Conservation (phyloP, 1,140 invertebrate species). For the Propsilocerus akamusi region DNA sequence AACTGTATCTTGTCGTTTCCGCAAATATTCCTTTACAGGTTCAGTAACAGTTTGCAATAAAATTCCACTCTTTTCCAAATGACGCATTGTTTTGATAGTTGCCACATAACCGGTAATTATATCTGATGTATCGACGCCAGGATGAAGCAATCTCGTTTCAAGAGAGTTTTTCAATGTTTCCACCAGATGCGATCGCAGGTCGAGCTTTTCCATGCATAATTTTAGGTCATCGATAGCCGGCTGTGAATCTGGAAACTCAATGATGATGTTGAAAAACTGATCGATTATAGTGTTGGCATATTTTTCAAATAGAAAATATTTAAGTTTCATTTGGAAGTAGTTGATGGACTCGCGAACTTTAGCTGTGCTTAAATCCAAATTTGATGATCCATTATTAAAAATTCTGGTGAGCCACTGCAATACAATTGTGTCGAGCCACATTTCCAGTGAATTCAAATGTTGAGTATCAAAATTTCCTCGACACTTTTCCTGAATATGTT, state of each 20-base stretch:
- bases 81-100: conserved; percentile 77
- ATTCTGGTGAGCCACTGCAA: conserved; percentile 60
- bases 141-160: conserved; percentile 68
- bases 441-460: conserved; percentile 48
- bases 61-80: conserved; percentile 84
- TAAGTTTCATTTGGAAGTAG: conserved; percentile 60
- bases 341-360: conserved; percentile 35
- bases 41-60: conserved; percentile 88
- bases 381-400: conserved; percentile 64
- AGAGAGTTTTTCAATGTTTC: conserved; percentile 58
- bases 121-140: conserved; percentile 92
- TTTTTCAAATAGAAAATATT: conserved; percentile 70
- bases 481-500: conserved; percentile 59
- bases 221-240: conserved; percentile 82
- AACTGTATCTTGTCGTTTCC: conserved; percentile 81
- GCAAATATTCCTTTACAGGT: conserved; percentile 73
- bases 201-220: conserved; percentile 67
- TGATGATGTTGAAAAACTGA: conserved; percentile 89
- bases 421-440: conserved; percentile 67
- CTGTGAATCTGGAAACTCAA: conserved; percentile 91
- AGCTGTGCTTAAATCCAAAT: conserved; percentile 27
- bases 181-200: conserved; percentile 57
- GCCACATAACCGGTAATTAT: conserved; percentile 94
- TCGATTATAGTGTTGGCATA: conserved; percentile 77
- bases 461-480: conserved; percentile 68